Conservation (phyloP, 2,888 invertebrate genomes). For the Oscheius onirici region DNA sequence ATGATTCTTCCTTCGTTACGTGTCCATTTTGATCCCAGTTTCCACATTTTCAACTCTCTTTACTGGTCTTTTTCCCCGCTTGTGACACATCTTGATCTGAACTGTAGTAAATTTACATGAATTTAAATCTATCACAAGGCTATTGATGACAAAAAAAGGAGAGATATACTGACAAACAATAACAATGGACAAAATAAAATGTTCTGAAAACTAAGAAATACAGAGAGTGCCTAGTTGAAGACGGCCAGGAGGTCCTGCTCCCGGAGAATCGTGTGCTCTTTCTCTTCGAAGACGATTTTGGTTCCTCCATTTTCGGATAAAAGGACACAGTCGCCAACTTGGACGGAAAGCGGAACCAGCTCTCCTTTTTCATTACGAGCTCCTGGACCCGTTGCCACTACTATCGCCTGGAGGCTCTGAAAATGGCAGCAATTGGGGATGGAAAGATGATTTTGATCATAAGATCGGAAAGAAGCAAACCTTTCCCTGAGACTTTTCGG, state of each 20-base stretch:
- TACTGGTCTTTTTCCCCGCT: too few relatives aligned
- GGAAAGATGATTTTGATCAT: too few relatives aligned
- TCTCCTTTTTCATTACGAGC: slow-evolving; percentile 79
- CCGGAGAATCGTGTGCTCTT: slow-evolving; percentile 90
- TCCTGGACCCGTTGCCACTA: slow-evolving; percentile 93
- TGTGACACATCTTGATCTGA: too few relatives aligned
- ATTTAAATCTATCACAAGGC: too few relatives aligned
- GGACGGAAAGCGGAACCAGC: slow-evolving; percentile 60
- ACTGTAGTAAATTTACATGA: too few relatives aligned
- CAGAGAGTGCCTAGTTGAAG: slow-evolving; percentile 59
- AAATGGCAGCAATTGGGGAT: too few relatives aligned
- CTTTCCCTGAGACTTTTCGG: slow-evolving; percentile 93
- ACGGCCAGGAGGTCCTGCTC: slow-evolving; percentile 96
- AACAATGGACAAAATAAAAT: too few relatives aligned
- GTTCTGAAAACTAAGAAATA: too few relatives aligned
- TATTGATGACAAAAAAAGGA: too few relatives aligned
- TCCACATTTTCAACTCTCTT: not conserved
- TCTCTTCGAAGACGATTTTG: slow-evolving; percentile 80
- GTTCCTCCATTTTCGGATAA: slow-evolving; percentile 98
- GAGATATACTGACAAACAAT: too few relatives aligned
- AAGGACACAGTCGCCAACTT: slow-evolving; percentile 89
- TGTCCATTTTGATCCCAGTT: not conserved
- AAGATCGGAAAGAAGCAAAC: slow-evolving; percentile 30
- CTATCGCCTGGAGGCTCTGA: slow-evolving; percentile 83
- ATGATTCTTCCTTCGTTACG: not conserved